A percentile compares a stretch with the other conserved stretches of the same genome.
Conservation (phyloP, 2,888 invertebrate species). For the Zaprionus obscuricornis region DNA sequence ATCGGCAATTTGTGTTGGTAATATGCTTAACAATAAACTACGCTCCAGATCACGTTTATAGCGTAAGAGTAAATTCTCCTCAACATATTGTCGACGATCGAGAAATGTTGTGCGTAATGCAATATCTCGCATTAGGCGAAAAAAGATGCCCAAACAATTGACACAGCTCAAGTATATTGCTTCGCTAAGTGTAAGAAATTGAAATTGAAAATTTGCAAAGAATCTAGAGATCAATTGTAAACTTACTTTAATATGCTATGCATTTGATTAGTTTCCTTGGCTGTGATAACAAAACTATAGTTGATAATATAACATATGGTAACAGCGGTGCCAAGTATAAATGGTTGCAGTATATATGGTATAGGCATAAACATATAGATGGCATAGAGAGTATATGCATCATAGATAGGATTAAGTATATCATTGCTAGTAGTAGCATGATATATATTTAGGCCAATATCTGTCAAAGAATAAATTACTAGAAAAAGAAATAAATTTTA, state of each 20-base stretch:
- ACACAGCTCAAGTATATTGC: conserved; percentile 85
- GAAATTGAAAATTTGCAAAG: too few species aligned
- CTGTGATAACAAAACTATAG: conserved; percentile 84
- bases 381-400: conserved; percentile 89
- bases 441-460: conserved; percentile 87
- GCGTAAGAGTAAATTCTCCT: conserved; percentile 91
- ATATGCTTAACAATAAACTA: conserved; percentile 92
- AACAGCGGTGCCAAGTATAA: conserved; percentile 88
- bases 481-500: neutral
- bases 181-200: conserved; percentile 83
- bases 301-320: conserved; percentile 87
- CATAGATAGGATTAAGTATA: conserved; percentile 88
- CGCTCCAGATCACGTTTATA: conserved; percentile 96
- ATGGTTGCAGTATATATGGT: conserved; percentile 88
- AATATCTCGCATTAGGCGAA: conserved; percentile 94
- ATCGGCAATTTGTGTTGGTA: conserved; percentile 92
- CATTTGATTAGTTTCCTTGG: conserved; percentile 78
- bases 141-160: conserved; percentile 93
- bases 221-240: neutral
- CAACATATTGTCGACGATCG: conserved; percentile 93
- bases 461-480: too few species aligned
- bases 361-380: conserved; percentile 94
- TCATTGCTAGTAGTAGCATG: conserved; percentile 85
- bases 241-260: conserved; percentile 84
- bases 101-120: conserved; percentile 93